Conservation (phyloP, 1,140 invertebrate genomes). For the Drosophila rhopaloa region DNA sequence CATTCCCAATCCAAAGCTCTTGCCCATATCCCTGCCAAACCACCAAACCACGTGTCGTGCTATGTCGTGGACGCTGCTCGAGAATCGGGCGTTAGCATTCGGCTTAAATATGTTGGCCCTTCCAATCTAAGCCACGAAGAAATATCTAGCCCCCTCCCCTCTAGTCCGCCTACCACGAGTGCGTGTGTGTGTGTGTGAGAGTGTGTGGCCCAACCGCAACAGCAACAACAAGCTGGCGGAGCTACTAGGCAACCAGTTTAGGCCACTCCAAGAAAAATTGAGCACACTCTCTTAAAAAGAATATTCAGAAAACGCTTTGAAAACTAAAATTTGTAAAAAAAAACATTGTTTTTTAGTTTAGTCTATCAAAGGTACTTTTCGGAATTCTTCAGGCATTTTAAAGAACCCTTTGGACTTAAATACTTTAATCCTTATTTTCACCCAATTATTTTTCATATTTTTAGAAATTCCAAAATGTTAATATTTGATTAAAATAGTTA, state of each 20-base stretch:
- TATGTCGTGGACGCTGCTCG: conserved; percentile 48
- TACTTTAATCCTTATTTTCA: no score
- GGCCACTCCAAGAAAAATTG: conserved; percentile 5
- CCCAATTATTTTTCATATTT: no score
- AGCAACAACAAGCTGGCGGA: conserved; percentile 50
- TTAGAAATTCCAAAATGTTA: no score
- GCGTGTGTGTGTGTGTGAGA: conserved; percentile 47
- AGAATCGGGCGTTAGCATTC: conserved; percentile 55
- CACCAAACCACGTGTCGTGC: conserved; percentile 74
- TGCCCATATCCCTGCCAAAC: conserved; percentile 34
- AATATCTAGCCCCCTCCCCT: conserved; percentile 54
- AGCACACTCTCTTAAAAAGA: neutral
- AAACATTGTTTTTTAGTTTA: neutral
- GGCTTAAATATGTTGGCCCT: conserved; percentile 75
- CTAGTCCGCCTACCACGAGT: conserved; percentile 4
- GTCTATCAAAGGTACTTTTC: conserved; percentile 7
- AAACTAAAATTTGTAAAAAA: neutral
- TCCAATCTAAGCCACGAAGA: conserved; percentile 77
- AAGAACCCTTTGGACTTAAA: no score
- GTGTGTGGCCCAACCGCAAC: conserved; percentile 50
- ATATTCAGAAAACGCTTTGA: neutral
- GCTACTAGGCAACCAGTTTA: conserved; percentile 15
- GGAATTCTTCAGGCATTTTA: no score
- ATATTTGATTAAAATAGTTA: no score
- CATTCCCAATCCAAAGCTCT: neutral